Base-by-base conservation (phyloP, 2,797 vertebrate species). In the Bryconaethiops microstoma region DNA sequence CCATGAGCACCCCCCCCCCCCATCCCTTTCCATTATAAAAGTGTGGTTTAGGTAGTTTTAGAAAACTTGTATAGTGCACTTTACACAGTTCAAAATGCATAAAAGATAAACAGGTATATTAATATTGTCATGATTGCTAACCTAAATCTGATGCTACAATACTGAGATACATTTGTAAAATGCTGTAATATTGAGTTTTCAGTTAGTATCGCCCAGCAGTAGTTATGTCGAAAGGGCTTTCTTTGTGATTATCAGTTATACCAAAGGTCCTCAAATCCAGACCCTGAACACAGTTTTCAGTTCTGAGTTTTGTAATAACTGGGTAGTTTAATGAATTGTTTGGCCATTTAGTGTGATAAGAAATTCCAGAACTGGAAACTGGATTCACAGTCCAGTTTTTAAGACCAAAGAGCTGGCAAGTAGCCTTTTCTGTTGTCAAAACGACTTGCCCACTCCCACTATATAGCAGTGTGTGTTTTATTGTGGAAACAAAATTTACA, bases 401-500 rank as follows among this genome's bases (percentile, higher is more conserved):
- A 5, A 2, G 21, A 12, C 64, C 13, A 0, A 0, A 4, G 16
- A 13, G 48, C 12, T 52, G 5, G 48, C 12, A 52, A 4, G 13
- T 14, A 52, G 48, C 48, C 48, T 52, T 52, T 13, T 52, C 13
- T 35, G n/a, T 4, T 48, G 5, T 12, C 45, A 39, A n/a, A 23
- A 21, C 13, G 50, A 42, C 73, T 83, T 81, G 48, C 76, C 83
- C 70, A 62, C 60, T 39, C 25, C 63, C 72, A n/a, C 52, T 64
- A 63, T 81, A 25, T 19, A 75, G 81, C 83, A 23, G 25, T 83
- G 74, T 70, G 76, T 70, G 87, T 85, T 89, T 89, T 79, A 86
- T 77, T 84, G 76, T 87, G 73, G 83, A 92, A 92, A 91, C 87
- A 88, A 90, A 92, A 92, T 92, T 90, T 92, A 86, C 85, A 82